Percentiles rank a stretch among this genome's conserved stretches.
Evolutionary conservation across 2,797 vertebrate species (phyloP).

Genomic region (Pitangus sulphuratus): DNA sequence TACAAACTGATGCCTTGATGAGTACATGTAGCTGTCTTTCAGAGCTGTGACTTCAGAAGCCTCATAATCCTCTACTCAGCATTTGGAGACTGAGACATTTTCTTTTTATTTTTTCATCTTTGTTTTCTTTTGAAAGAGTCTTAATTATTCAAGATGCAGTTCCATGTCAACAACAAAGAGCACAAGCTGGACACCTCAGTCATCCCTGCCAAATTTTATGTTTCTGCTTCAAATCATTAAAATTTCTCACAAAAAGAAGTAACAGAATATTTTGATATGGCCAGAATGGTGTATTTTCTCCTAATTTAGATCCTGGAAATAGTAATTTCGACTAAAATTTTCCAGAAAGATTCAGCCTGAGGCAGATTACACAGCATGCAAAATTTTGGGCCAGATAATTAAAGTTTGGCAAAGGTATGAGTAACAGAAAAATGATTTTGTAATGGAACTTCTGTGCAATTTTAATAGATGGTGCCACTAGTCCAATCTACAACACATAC

Average conservation of each 20-base stretch:
- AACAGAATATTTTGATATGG: conserved; percentile 5
- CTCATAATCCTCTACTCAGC: background rate
- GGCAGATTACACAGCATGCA: background rate
- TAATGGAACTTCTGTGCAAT: conserved; percentile 26
- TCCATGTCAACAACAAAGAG: background rate
- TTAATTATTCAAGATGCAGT: background rate
- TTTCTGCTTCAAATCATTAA: background rate
- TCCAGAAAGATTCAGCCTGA: conserved; percentile 25
- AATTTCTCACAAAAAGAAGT: background rate
- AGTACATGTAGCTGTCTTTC: background rate
- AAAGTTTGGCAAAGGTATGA: conserved; percentile 7
- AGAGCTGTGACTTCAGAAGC: background rate
- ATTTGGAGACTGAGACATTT: background rate
- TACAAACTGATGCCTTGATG: background rate
- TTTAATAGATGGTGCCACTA: background rate
- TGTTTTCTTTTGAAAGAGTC: background rate
- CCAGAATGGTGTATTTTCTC: conserved; percentile 3
- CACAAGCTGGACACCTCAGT: background rate
- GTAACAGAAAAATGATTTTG: background rate
- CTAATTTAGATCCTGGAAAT: conserved; percentile 23
- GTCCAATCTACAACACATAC: background rate
- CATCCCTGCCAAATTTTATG: background rate
- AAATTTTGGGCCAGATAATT: conserved; percentile 34
- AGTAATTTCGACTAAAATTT: conserved; percentile 13
- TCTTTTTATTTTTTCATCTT: background rate